A percentile compares a stretch with the other conserved stretches of the same genome.
Conservation (phyloP, 2,888 invertebrate species). For the Antheraea assamensis region DNA sequence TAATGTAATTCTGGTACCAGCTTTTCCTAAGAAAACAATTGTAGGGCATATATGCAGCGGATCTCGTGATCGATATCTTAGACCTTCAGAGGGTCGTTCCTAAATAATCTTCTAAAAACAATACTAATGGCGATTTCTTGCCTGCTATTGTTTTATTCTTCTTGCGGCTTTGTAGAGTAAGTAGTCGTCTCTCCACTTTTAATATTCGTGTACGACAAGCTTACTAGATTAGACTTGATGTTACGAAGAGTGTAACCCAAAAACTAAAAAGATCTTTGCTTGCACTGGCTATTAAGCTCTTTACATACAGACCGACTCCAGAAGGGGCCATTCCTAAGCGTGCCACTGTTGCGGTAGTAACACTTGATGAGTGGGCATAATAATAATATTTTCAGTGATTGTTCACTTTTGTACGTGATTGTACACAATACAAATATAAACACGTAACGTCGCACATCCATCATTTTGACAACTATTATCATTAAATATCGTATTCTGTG, state of each 20-base stretch:
- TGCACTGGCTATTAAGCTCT: no score
- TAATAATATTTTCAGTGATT: no score
- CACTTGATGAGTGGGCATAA: no score
- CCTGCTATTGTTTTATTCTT: background rate
- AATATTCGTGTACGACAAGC: no score
- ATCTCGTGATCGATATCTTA: background rate
- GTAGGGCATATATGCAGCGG: background rate
- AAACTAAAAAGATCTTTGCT: no score
- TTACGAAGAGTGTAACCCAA: no score
- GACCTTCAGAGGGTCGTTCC: background rate
- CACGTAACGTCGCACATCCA: background rate
- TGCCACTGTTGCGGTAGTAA: no score
- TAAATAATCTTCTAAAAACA: background rate
- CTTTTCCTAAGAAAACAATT: background rate
- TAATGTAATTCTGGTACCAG: background rate
- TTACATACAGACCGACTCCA: no score
- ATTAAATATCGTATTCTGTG: slow-evolving; percentile 6
- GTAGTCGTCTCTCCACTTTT: background rate
- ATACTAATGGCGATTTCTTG: background rate
- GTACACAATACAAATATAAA: background rate
- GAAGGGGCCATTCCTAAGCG: no score
- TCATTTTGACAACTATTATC: slow-evolving; percentile 6
- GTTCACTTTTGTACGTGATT: background rate
- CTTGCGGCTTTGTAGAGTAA: background rate
- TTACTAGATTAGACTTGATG: no score